Base-by-base conservation (phyloP, 2,888 invertebrate species). In the Tenthredo notha region DNA sequence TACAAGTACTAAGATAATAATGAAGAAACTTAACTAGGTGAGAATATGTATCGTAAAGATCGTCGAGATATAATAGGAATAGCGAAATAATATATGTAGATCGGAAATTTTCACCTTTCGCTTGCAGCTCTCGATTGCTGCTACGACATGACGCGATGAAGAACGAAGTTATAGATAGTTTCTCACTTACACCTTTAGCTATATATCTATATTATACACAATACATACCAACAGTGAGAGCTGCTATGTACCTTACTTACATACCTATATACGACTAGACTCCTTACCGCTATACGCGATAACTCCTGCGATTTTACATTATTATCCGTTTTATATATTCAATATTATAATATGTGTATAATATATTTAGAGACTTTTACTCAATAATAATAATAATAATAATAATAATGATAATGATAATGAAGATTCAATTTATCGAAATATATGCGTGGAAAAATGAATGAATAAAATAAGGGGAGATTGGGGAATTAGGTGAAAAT, bases 41-140 rank as follows among this genome's bases (percentile, higher is more conserved):
- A 50, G 37, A 37, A 6, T 37, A 50, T 18, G 18, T 15, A 50
- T 50, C 18, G 50, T 5, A 4, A 6, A 18, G 54, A 54, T 54
- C 18, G n/a, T n/a, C n/a, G 7, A n/a, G 18, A 18, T 18, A 33
- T 15, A 25, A 1, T 10, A 25, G 2, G 25, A 10, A 61, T 33
- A 33, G 33, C 2, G 1, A 25, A 3, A 61, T 61, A 61, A 61
- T 33, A 3, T 61, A 9, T 61, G 4, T 25, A 61, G 61, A 61
- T 61, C 61, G 61, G 10, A 61, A 25, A 61, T 61, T 61, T 61
- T 61, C 61, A 61, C 61, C 61, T 61, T 61, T 61, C 61, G 61
- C 61, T 61, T 25, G 25, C 47, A 47, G 15, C 47, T 47, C 25
- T 12, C 10, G 12, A 2, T 21, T 21, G 21, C 7, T 47, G 4